Base-by-base conservation (phyloP, 1,140 invertebrate species). In the Nebria ingens region DNA sequence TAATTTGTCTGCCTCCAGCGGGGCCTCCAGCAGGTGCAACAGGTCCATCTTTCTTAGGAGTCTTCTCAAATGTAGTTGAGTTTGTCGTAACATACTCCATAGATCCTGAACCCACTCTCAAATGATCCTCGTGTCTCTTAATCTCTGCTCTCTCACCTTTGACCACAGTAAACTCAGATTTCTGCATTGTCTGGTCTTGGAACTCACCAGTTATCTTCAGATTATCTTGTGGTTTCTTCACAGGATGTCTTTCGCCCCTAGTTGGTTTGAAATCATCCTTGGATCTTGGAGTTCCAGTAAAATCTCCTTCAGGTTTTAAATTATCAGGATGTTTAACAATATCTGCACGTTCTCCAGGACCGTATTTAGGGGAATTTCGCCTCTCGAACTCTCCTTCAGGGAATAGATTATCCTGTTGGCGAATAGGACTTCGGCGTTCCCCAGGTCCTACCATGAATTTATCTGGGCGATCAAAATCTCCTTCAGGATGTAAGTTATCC, bases 401-500 rank as follows among this genome's bases (percentile, higher is more conserved):
- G 51, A 62, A 64, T 1, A 81, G 62, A 68, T 84, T 83, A 61
- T 82, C 80, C 38, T 68, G 59, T 25, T 71, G 76, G 61, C 72
- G 76, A 12, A 69, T 68, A 9, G 69, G 64, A 4, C 62, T 60
- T 2, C 60, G 61, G n/a, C 67, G 52, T 19, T 68, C 64, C 15
- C 57, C 62, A 25, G 62, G 64, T 17, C 49, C 22, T 21, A 17
- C 51, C 61, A 2, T 55, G 65, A 73, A 62, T 61, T 1, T 68
- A 25, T 79, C 73, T 45, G 62, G 56, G 50, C 68, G 64, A 21
- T 74, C 71, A 73, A 81, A 79, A 60, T 73, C 74, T 1, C 80
- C 81, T 71, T 83, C 80, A 57, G 79, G 76, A 59, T 70, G 71
- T 2, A 84, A 62, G 63, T 83, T 83, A 68, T 84, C 81, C 61